phyloP scores from a whole-genome alignment of 2,888 invertebrate genomes.

The Brachypterus glaber region DNA sequence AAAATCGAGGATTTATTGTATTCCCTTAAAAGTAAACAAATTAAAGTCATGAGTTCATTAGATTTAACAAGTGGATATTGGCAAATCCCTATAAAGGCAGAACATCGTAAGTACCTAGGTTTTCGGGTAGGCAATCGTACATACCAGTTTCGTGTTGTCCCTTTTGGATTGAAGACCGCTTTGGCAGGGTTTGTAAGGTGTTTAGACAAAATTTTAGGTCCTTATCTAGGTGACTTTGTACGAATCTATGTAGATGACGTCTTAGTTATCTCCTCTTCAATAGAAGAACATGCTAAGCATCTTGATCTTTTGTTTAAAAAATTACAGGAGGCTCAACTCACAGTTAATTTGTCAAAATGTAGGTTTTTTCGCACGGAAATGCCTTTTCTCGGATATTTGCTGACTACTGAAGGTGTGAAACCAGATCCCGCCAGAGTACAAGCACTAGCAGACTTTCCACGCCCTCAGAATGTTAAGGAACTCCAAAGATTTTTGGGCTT shows the following conservation, averaged over 20 bases:
- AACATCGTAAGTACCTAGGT: conserved; percentile 20
- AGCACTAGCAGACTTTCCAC: conserved; percentile 17
- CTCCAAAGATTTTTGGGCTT: conserved; percentile 17
- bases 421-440: conserved; percentile 19
- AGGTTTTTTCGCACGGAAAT: conserved; percentile 17
- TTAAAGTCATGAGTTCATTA: conserved; percentile 16
- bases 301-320: conserved; percentile 14
- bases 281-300: conserved; percentile 17
- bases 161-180: conserved; percentile 16
- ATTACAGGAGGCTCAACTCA: conserved; percentile 16
- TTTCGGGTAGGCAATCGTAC: conserved; percentile 18
- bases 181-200: conserved; percentile 15
- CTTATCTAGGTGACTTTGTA: conserved; percentile 14
- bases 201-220: conserved; percentile 16
- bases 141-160: conserved; percentile 19
- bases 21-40: conserved; percentile 13
- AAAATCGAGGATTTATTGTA: conserved; percentile 17
- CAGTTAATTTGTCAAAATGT: conserved; percentile 20
- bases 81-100: conserved; percentile 19
- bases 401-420: conserved; percentile 16
- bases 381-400: conserved; percentile 21
- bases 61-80: conserved; percentile 24
- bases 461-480: conserved; percentile 16
- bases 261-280: conserved; percentile 14
- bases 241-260: conserved; percentile 17